Conservation (phyloP, 2,113 vertebrate genomes). For the Chroicocephalus ridibundus region DNA sequence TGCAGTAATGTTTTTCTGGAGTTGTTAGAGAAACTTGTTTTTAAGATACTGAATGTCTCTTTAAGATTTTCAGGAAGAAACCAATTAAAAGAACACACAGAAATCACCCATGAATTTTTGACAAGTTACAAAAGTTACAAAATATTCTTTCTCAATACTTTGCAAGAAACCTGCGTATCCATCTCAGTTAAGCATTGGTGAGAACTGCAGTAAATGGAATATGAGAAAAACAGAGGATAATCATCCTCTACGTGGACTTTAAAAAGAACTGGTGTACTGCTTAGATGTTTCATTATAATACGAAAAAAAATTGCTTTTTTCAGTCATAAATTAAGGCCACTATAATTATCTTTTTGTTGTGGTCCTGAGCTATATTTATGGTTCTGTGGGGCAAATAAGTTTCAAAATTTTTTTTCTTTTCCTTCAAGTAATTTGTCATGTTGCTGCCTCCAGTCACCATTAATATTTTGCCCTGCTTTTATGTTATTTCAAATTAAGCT, state of each 20-base stretch:
- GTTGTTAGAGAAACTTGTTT: neutral
- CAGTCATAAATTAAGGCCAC: neutral
- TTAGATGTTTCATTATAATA: neutral
- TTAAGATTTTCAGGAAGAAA: neutral
- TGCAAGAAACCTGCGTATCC: neutral
- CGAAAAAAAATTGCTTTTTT: neutral
- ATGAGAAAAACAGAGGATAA: neutral
- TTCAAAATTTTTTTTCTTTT: neutral
- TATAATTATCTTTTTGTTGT: neutral
- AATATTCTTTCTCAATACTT: neutral
- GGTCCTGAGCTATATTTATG: neutral
- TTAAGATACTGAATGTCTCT: neutral
- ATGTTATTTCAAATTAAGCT: slow-evolving; percentile 11
- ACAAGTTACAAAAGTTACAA: neutral
- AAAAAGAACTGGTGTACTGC: neutral
- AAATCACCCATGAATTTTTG: neutral
- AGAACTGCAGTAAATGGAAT: neutral
- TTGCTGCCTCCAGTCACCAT: neutral
- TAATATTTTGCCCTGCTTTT: slow-evolving; percentile 3
- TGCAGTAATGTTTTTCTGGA: neutral
- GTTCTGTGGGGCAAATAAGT: neutral
- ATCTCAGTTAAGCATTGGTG: neutral
- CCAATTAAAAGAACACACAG: neutral
- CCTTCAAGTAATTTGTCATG: neutral
- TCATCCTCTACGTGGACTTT: neutral